phyloP scores from a whole-genome alignment of 2,888 invertebrate genomes.

The Campaea margaritaria region DNA sequence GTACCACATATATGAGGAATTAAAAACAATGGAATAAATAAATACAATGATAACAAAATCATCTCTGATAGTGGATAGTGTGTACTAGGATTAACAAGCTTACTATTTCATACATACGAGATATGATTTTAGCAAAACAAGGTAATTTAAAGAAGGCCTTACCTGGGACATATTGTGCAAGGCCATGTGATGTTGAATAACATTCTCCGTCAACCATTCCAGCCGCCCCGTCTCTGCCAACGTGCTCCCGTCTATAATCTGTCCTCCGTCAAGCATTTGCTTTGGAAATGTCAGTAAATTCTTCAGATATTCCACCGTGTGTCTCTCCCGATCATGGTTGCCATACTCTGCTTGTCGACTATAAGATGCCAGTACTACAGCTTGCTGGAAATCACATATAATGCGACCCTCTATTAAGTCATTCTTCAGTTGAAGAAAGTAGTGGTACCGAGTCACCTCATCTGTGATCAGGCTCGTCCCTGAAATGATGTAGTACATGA shows the following conservation, averaged over 20 bases:
- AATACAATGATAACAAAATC: constrained; percentile 13
- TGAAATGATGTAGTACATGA: constrained; percentile 96
- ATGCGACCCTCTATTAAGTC: constrained; percentile 97
- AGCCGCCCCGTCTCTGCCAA: constrained; percentile 89
- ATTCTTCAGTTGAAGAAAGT: constrained; percentile 97
- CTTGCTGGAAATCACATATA: constrained; percentile 95
- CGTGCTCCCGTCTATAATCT: constrained; percentile 75
- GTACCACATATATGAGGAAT: constrained; percentile 9
- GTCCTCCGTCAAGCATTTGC: constrained; percentile 86
- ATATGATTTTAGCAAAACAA: background rate
- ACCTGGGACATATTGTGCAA: constrained; percentile 90
- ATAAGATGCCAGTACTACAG: constrained; percentile 95
- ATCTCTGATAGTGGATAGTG: constrained; percentile 8
- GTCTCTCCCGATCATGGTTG: constrained; percentile 93
- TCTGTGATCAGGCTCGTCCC: constrained; percentile 95
- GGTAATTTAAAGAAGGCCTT: constrained; percentile 35
- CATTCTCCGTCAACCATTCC: constrained; percentile 91
- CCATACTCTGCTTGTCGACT: constrained; percentile 99
- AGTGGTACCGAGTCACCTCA: constrained; percentile 97
- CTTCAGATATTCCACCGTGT: constrained; percentile 96
- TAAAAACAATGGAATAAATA: constrained; percentile 19
- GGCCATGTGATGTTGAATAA: constrained; percentile 90
- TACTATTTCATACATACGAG: background rate
- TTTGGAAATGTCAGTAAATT: constrained; percentile 97
- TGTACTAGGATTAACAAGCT: background rate